Base-by-base conservation (phyloP, 2,888 invertebrate species). In the Sesamia inferens region DNA sequence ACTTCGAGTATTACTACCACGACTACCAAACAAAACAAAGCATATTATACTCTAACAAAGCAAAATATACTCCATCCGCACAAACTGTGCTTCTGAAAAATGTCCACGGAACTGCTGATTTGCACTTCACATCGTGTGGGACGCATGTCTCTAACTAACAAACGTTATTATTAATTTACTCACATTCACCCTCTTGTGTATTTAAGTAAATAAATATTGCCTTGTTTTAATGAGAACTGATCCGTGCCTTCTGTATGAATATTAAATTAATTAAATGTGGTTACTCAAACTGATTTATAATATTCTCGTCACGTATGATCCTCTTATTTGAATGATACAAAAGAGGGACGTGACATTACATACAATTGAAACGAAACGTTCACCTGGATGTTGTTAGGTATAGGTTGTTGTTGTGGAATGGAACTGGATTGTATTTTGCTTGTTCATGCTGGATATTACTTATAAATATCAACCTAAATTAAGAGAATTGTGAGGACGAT, bases 271-370 rank as follows among this genome's bases (percentile, higher is more conserved):
- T 22, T 24, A 48, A 48, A 47, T 14, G 65, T 55, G 66, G 67
- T 68, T 54, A 39, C 51, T 44, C 55, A 48, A 68, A 69, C 54
- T 67, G 66, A 64, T 68, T 59, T n/a, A 67, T 63, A 64, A 10
- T 0, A 79, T 79, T 80, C 63, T 31, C 8, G 55, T 69, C 76
- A 80, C 76, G 79, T 76, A 22, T 71, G 42, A 10, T 5, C 62
- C 66, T 4, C 19, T n/a, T 58, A 44, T 48, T 44, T 57, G 31
- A 54, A 54, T 24, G 11, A 48, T 57, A 44, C 1, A 57, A 22
- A 54, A 24, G 8, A 31, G n/a, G 42, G 24, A 24, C 76, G 68
- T 80, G 76, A 63, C 48, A 11, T 22, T 67, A 55, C 68, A 79
- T 76, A 57, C 11, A 47, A 66, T 58, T 58, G 16, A 22, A 51